A percentile compares a stretch with the other conserved stretches of the same genome.
Evolutionary conservation across 2,797 vertebrate genomes (phyloP).

Genomic region (Oceanodroma leucorhoa): DNA sequence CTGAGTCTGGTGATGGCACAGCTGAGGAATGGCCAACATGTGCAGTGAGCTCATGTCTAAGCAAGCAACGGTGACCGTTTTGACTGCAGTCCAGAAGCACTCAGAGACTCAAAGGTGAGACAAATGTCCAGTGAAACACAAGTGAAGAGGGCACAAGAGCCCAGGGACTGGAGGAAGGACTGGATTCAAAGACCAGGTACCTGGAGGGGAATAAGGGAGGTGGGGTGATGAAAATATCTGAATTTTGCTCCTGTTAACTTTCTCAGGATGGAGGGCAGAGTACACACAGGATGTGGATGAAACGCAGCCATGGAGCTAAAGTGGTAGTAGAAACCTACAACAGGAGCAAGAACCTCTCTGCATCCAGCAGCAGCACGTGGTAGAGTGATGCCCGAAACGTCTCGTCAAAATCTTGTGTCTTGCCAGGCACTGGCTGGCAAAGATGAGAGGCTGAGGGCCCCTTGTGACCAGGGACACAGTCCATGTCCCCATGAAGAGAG

Average conservation of each 20-base stretch:
- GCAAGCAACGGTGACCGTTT: background rate
- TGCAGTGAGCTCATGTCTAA: background rate
- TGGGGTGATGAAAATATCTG: background rate
- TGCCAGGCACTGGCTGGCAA: background rate
- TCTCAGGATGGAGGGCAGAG: background rate
- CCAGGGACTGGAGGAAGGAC: background rate
- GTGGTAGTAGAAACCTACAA: background rate
- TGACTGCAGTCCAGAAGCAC: background rate
- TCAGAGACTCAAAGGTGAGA: background rate
- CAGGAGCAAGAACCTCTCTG: background rate
- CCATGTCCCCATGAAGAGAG: background rate
- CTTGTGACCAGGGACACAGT: background rate
- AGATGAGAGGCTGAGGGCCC: background rate
- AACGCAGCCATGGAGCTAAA: background rate
- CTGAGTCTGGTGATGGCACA: background rate
- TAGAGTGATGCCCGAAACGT: fast-evolving
- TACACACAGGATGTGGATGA: background rate
- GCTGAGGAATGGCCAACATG: background rate
- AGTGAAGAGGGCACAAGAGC: background rate
- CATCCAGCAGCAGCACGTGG: background rate
- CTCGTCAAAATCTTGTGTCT: background rate
- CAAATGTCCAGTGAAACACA: background rate
- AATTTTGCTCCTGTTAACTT: background rate
- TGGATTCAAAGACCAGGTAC: background rate
- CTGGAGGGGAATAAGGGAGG: background rate